phyloP scores from a whole-genome alignment of 1,140 invertebrate species.

The Zaprionus tsacasi region DNA sequence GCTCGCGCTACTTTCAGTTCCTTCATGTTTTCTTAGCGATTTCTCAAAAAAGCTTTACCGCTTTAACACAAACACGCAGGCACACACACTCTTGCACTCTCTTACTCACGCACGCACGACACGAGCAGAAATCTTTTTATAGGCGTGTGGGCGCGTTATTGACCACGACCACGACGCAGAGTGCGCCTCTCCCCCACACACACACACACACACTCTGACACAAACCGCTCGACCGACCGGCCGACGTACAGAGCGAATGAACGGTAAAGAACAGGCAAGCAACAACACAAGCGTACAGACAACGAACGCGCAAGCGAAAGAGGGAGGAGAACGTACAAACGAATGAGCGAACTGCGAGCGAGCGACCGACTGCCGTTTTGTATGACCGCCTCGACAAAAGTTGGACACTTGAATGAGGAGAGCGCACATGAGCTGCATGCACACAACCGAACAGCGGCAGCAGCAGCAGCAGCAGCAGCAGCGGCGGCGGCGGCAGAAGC shows the following conservation, averaged over 20 bases:
- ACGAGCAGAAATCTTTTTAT: slow-evolving; percentile 55
- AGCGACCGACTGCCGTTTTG: slow-evolving; percentile 64
- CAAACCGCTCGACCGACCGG: slow-evolving; percentile 6
- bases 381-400: slow-evolving; percentile 83
- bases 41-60: slow-evolving; percentile 27
- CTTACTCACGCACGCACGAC: slow-evolving; percentile 18
- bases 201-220: neutral
- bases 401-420: slow-evolving; percentile 84
- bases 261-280: slow-evolving; percentile 31
- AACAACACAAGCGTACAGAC: slow-evolving; percentile 9
- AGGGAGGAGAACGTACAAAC: slow-evolving; percentile 15
- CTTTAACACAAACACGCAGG: too few relatives aligned
- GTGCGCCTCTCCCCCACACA: slow-evolving; percentile 16
- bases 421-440: slow-evolving; percentile 74
- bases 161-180: slow-evolving; percentile 31
- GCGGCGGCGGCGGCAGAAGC: slow-evolving; percentile 52
- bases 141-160: slow-evolving; percentile 52
- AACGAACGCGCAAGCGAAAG: slow-evolving; percentile 19
- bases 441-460: slow-evolving; percentile 70
- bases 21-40: slow-evolving; percentile 56
- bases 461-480: slow-evolving; percentile 45
- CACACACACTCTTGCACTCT: neutral
- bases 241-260: slow-evolving; percentile 6
- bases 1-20: slow-evolving; percentile 76
- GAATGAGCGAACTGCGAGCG: slow-evolving; percentile 32